These are phyloP conservation scores for Lepidothrix coronata DNA, from an alignment of 2,113 vertebrate species.

Conservation along the genomic window DNA sequence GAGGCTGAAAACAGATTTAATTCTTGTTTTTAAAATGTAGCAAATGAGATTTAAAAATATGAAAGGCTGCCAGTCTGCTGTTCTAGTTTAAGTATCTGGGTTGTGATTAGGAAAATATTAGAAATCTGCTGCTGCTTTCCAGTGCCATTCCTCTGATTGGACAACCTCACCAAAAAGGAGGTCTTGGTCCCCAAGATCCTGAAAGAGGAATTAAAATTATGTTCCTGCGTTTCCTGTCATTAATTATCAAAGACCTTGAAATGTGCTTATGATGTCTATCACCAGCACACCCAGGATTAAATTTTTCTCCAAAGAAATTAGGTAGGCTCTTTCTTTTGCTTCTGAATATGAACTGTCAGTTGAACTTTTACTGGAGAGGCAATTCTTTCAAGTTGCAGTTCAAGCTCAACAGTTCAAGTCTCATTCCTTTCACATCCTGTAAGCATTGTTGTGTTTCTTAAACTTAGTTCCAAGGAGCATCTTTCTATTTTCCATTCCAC, in stretches of 20 bases:
- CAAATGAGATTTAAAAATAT: slow-evolving; percentile 41
- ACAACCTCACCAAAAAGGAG: background rate
- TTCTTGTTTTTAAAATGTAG: slow-evolving; percentile 4
- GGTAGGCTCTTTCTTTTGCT: background rate
- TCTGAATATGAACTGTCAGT: background rate
- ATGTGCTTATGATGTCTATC: background rate
- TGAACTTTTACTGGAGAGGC: background rate
- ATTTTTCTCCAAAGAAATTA: background rate
- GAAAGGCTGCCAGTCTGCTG: slow-evolving; percentile 32
- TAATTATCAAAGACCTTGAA: slow-evolving; percentile 44
- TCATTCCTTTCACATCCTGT: background rate
- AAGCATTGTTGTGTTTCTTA: background rate
- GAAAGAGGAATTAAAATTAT: slow-evolving; percentile 36
- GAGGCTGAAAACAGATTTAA: slow-evolving; percentile 38
- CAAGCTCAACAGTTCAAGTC: background rate
- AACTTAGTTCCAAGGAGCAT: background rate
- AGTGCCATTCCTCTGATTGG: background rate
- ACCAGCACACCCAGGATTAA: background rate
- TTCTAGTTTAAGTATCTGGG: slow-evolving; percentile 49
- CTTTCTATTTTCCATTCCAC: background rate
- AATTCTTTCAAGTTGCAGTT: background rate
- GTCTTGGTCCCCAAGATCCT: slow-evolving; percentile 16
- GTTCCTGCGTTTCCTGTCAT: background rate
- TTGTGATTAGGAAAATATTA: slow-evolving; percentile 40
- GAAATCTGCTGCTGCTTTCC: background rate